Conservation (phyloP, 1,140 invertebrate genomes). For the Tribolium madens region DNA sequence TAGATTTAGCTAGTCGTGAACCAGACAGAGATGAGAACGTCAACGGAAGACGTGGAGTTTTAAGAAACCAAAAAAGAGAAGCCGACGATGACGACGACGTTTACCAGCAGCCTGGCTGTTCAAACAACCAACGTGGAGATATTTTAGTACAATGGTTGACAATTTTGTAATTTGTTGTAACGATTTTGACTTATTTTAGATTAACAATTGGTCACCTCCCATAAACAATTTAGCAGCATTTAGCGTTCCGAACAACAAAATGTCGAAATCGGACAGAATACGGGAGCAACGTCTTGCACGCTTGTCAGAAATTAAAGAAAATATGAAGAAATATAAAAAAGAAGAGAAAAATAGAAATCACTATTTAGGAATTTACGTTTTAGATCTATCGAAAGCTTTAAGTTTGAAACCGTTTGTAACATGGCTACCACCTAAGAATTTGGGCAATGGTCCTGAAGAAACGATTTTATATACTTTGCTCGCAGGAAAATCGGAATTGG, state of each 20-base stretch:
- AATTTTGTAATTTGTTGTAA: neutral
- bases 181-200: constrained; percentile 33
- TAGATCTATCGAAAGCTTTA: constrained; percentile 84
- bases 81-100: constrained; percentile 47
- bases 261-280: constrained; percentile 18
- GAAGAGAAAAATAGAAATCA: constrained; percentile 53
- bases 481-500: constrained; percentile 89
- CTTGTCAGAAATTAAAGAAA: constrained; percentile 56
- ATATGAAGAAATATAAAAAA: constrained; percentile 51
- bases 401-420: constrained; percentile 74
- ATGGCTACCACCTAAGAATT: constrained; percentile 80
- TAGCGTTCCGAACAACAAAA: constrained; percentile 32
- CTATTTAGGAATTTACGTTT: constrained; percentile 82
- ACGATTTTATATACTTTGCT: constrained; percentile 91
- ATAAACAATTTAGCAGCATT: constrained; percentile 50
- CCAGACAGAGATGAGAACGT: constrained; percentile 79
- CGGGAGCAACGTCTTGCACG: constrained; percentile 53
- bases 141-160: constrained; percentile 6
- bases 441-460: constrained; percentile 83
- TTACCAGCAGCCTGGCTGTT: constrained; percentile 37
- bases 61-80: constrained; percentile 61
- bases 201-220: constrained; percentile 29
- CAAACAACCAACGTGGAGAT: constrained; percentile 2
- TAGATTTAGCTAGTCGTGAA: constrained; percentile 59
- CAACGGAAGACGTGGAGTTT: constrained; percentile 76